phyloP scores from a whole-genome alignment of 2,797 vertebrate species.

The Darevskia nairensis region DNA sequence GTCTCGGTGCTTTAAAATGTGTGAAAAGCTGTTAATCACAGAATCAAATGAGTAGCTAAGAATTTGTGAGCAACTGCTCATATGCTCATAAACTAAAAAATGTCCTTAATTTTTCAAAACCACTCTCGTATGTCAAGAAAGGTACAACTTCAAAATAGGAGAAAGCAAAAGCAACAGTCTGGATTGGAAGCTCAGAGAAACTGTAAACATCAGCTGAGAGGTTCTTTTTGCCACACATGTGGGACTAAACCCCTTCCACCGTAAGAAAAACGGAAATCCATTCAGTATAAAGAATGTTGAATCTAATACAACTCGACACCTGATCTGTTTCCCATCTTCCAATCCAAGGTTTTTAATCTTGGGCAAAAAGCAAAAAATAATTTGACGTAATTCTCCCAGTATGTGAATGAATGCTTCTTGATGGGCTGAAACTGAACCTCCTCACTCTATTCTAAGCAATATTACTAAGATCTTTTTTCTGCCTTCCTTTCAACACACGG shows the following conservation, averaged over 20 bases:
- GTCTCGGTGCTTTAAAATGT: neutral
- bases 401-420: neutral
- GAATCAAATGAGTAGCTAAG: neutral
- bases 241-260: neutral
- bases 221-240: constrained; percentile 1
- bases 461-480: neutral
- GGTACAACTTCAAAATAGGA: neutral
- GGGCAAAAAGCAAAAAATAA: constrained; percentile 1
- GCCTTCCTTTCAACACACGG: neutral
- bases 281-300: constrained; percentile 18
- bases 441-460: neutral
- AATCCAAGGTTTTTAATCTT: constrained; percentile 16
- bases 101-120: neutral
- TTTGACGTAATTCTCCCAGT: neutral
- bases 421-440: neutral
- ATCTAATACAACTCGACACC: constrained; percentile 23
- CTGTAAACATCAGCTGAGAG: neutral
- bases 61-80: neutral
- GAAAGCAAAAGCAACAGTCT: neutral
- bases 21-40: neutral
- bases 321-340: constrained; percentile 2
- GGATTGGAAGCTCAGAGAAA: neutral
- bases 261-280: constrained; percentile 9
- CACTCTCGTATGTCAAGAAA: neutral
- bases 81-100: neutral